phyloP scores from a whole-genome alignment of 2,113 vertebrate species.

The Symphodus melops region DNA sequence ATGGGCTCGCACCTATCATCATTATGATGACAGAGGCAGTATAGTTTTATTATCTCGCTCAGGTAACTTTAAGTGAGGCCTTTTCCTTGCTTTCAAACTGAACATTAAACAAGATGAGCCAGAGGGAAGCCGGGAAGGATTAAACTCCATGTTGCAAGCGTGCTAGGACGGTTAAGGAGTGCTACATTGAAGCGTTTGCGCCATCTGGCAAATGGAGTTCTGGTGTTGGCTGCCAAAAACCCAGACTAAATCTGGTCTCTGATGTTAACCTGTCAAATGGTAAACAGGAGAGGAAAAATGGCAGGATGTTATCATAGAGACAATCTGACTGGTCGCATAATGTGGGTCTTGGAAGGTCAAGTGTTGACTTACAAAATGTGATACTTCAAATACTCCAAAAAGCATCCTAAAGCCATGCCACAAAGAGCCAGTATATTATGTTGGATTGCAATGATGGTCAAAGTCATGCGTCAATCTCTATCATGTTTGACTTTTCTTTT shows the following conservation, averaged over 20 bases:
- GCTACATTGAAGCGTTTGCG: constrained; percentile 22
- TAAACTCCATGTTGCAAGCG: constrained; percentile 7
- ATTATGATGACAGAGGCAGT: constrained; percentile 12
- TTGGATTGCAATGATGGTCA: neutral
- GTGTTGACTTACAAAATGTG: neutral
- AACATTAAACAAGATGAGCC: constrained; percentile 7
- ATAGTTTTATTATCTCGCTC: constrained; percentile 1
- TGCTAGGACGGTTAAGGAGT: constrained; percentile 46
- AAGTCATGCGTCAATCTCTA: neutral
- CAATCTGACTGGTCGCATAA: neutral
- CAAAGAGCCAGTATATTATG: neutral
- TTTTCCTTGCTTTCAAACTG: constrained; percentile 4
- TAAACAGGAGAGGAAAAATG: constrained; percentile 1
- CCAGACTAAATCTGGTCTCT: constrained; percentile 20
- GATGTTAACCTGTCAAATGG: neutral
- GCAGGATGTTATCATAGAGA: neutral
- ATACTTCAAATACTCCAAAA: neutral
- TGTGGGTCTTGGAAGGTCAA: neutral
- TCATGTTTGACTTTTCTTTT: neutral
- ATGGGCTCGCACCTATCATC: constrained; percentile 13
- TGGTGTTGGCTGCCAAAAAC: constrained; percentile 31
- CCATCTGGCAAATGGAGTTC: constrained; percentile 46
- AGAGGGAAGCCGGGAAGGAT: constrained; percentile 10
- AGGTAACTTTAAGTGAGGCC: neutral
- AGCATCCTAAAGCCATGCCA: neutral